Conservation (phyloP, 2,888 invertebrate species). For the Gymnocheta viridis region DNA sequence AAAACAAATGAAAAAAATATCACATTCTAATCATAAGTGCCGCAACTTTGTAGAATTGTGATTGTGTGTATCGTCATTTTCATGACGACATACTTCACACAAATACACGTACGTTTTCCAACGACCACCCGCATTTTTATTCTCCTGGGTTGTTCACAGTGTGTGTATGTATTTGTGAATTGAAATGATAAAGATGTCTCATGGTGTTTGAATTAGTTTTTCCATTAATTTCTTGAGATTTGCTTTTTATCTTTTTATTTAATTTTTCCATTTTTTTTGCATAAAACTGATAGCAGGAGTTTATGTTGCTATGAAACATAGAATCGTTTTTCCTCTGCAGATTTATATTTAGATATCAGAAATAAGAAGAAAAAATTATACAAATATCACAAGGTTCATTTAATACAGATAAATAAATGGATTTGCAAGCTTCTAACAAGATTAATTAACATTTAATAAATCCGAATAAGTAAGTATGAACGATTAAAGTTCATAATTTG, state of each 20-base stretch:
- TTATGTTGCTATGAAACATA: conserved; percentile 31
- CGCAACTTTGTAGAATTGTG: conserved; percentile 9
- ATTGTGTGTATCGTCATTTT: not conserved
- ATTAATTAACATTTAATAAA: conserved; percentile 23
- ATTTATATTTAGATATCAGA: not conserved
- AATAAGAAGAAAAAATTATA: not conserved
- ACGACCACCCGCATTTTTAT: conserved; percentile 50
- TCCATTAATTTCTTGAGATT: conserved; percentile 58
- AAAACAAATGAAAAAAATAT: conserved; percentile 27
- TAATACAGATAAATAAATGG: not conserved
- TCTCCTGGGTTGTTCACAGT: conserved; percentile 25
- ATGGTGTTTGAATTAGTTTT: conserved; percentile 63
- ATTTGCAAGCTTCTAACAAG: not conserved
- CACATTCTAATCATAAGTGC: conserved; percentile 50
- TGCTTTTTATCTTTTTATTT: conserved; percentile 18
- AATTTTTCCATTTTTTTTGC: not conserved
- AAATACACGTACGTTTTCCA: conserved; percentile 6
- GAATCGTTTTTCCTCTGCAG: not conserved
- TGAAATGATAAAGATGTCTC: conserved; percentile 53
- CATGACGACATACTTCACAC: conserved; percentile 21
- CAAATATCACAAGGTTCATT: not conserved
- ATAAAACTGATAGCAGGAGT: not conserved
- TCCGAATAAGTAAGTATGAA: not conserved
- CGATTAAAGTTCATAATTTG: not conserved
- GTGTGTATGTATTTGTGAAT: conserved; percentile 38